Base-by-base conservation (phyloP, 2,113 vertebrate genomes). In the Pterocles burchelli region DNA sequence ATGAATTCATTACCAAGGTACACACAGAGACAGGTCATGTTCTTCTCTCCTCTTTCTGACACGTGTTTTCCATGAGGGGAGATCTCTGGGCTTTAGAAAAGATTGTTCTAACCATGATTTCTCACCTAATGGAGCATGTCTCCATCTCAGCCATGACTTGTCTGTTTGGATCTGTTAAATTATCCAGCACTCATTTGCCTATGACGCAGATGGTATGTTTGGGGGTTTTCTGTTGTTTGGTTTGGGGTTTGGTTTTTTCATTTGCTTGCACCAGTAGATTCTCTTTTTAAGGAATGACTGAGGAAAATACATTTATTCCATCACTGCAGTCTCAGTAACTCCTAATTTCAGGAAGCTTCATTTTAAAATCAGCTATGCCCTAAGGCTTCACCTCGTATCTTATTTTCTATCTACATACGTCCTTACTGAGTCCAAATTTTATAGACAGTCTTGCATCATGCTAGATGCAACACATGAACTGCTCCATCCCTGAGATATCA, bases 1-100 rank as follows among this genome's bases (percentile, higher is more conserved):
- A 36, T 4, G 34, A 57, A 63, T n/a, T 57, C 22, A 36, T 65
- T 73, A 34, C 21, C 16, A 52, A 11, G 15, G 20, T 11, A 21
- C 10, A 54, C 13, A 65, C 7, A 73, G 22, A 57, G n/a, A 22
- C 0, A 1, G 4, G 2, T 17, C 43, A 25, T 2, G 3, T 10
- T 77, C 68, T 72, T 74, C 6, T 21, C 28, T 63, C 33, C 43
- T 65, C 46, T 38, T 66, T 84, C 71, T 85, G 52, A 36, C 58
- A 58, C 20, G n/a, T 2, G 1, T 82, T 65, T 81, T 81, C 28
- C 52, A 52, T 2, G 5, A 61, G 48, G 18, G 59, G 9, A 74
- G n/a, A 51, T 13, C 36, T 61, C 36, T 36, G 19, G 51, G 15
- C 31, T 62, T 76, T 17, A 65, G 24, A 36, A 72, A 75, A 87